phyloP scores from a whole-genome alignment of 1,140 invertebrate genomes.

The Bacillus rossius region DNA sequence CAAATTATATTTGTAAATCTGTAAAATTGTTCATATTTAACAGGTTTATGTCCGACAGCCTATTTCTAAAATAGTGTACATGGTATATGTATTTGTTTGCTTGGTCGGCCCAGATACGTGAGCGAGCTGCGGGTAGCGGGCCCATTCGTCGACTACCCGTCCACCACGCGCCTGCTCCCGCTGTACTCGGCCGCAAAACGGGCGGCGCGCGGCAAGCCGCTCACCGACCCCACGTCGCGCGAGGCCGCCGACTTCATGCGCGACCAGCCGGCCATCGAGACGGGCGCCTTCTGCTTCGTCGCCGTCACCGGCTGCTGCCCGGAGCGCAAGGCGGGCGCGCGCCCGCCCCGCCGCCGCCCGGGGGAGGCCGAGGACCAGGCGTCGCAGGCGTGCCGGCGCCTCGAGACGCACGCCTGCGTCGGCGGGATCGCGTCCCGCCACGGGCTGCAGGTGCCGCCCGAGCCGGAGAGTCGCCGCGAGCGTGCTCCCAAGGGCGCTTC shows the following conservation, averaged over 20 bases:
- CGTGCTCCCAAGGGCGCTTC: not conserved
- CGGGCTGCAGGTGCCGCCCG: not conserved
- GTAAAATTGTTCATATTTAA: no score
- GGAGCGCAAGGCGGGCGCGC: not conserved
- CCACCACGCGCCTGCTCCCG: not conserved
- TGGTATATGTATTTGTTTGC: no score
- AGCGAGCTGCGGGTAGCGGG: not conserved
- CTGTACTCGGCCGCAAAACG: not conserved
- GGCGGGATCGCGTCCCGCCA: not conserved
- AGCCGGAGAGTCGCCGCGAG: not conserved
- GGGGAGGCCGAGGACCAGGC: not conserved
- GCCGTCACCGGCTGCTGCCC: constrained; percentile 41
- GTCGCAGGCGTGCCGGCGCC: not conserved
- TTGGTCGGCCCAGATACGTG: not conserved
- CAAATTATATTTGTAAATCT: no score
- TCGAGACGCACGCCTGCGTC: no score
- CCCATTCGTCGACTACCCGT: not conserved
- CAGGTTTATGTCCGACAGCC: no score
- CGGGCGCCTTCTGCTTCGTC: constrained; percentile 47
- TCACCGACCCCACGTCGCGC: constrained; percentile 40
- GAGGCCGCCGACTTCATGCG: constrained; percentile 41
- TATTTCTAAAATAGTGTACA: no score
- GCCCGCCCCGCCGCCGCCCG: no score
- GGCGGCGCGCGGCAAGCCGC: constrained; percentile 26
- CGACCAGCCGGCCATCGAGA: constrained; percentile 39